Base-by-base conservation (phyloP, 2,113 vertebrate species). In the Thamnaconus septentrionalis region DNA sequence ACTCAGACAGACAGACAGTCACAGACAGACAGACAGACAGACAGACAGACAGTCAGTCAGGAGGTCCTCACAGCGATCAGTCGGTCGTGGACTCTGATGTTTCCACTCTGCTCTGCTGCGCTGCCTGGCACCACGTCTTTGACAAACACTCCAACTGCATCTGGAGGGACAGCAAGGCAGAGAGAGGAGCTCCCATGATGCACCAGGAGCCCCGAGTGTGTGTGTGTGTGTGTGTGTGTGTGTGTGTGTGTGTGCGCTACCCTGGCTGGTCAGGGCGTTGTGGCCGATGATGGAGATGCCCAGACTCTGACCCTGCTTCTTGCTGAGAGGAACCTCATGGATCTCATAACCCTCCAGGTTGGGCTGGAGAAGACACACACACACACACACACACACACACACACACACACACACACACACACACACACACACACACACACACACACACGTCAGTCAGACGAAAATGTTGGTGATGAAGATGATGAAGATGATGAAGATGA, bases 281-380 rank as follows among this genome's bases (percentile, higher is more conserved):
- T 94, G 93, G 6, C 96, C 96, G 60, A 98, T 85, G 76, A 99
- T 96, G 77, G 95, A 96, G 91, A 98, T 96, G 0, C 97, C 97
- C 9, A 98, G 92, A 73, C 97, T 98, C 83, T 99, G 96, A 1
- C 94, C 95, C 7, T 95, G 93, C 75, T 93, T 94, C 86, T 94
- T 98, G 55, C 80, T 64, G 53, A 99, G 89, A 46, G 94, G 82
- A 64, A 99, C 93, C 9, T 97, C 90, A 0, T 94, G 95, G 69
- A 93, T 92, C 85, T 98, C 94, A 66, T 92, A 94, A 52, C 89
- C 90, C 52, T 90, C 82, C 59, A 90, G 74, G 69, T 71, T 91
- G 5, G 91, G 91, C 96, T 97, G 71, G 4, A 89, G 4, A 6
- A 53, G 31, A 53, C 6, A 39, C 5, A 7, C 18, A 18, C 50